Conservation (phyloP, 53 echinoderm and acorn worm genomes). For the Patiria pectinifera region DNA sequence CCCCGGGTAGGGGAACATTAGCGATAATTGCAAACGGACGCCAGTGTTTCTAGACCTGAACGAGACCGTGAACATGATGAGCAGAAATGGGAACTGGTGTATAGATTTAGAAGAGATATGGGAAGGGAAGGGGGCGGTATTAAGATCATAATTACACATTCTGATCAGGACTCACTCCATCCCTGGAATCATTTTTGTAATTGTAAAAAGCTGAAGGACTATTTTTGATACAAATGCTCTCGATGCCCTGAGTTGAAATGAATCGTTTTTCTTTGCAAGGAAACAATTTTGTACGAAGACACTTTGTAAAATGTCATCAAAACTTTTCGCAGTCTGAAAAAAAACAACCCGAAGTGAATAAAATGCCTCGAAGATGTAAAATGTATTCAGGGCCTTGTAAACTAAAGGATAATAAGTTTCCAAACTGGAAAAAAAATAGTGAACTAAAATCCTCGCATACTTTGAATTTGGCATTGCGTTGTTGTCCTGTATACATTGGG, state of each 20-base stretch:
- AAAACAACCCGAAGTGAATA: background rate
- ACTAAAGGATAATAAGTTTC: too few relatives aligned
- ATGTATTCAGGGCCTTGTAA: too few relatives aligned
- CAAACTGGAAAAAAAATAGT: too few relatives aligned
- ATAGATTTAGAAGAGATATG: constrained; percentile 3
- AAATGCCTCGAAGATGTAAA: background rate
- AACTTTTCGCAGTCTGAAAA: background rate
- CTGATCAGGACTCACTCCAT: background rate
- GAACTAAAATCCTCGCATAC: too few relatives aligned
- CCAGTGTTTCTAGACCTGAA: background rate
- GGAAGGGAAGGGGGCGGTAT: background rate
- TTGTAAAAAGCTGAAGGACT: too few relatives aligned
- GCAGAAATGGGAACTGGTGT: background rate
- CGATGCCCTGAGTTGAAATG: too few relatives aligned
- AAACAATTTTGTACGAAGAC: too few relatives aligned
- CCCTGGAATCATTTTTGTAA: background rate
- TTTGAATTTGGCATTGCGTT: too few relatives aligned
- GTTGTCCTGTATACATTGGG: too few relatives aligned
- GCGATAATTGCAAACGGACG: constrained; percentile 21
- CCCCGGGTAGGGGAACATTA: constrained; percentile 3
- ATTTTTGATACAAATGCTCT: too few relatives aligned
- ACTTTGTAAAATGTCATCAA: too few relatives aligned
- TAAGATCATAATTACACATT: background rate
- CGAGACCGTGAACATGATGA: background rate
- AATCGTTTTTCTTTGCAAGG: too few relatives aligned